These are phyloP conservation scores for Caenorhabditis afra DNA, from an alignment of 2,888 invertebrate genomes.

Conservation along the genomic window DNA sequence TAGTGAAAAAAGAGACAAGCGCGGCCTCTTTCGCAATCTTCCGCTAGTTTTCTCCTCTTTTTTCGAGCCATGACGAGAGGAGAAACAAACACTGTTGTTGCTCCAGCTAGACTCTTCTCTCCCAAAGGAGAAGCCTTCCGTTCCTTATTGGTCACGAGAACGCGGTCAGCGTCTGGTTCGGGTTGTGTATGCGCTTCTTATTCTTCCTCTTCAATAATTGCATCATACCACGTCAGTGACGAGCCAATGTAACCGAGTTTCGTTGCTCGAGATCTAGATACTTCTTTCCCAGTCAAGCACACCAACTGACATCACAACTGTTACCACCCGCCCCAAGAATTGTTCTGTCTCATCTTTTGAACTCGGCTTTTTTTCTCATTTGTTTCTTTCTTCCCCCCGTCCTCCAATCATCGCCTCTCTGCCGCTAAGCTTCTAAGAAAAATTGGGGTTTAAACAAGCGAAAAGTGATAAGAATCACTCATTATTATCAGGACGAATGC, in stretches of 20 bases:
- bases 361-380: slow-evolving; percentile 32
- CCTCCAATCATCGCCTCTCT: neutral
- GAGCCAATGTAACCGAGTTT: slow-evolving; percentile 38
- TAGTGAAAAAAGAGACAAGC: slow-evolving; percentile 22
- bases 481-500: slow-evolving; percentile 4
- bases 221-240: slow-evolving; percentile 47
- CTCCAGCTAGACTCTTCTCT: slow-evolving; percentile 24
- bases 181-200: slow-evolving; percentile 6
- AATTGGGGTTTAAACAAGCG: neutral
- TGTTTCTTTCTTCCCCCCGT: slow-evolving; percentile 14
- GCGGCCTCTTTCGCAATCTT: slow-evolving; percentile 29
- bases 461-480: slow-evolving; percentile 27
- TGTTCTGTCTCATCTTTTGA: slow-evolving; percentile 45
- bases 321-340: slow-evolving; percentile 40
- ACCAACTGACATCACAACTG: slow-evolving; percentile 50
- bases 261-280: slow-evolving; percentile 7
- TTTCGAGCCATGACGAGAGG: slow-evolving; percentile 26
- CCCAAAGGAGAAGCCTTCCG: slow-evolving; percentile 18
- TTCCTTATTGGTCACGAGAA: slow-evolving; percentile 22
- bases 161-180: slow-evolving; percentile 11
- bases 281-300: slow-evolving; percentile 19
- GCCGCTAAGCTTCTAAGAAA: slow-evolving; percentile 20
- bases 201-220: slow-evolving; percentile 36
- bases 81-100: slow-evolving; percentile 25
- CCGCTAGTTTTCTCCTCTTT: slow-evolving; percentile 9